Conservation (phyloP, 2,113 vertebrate species). For the Pandion haliaetus region DNA sequence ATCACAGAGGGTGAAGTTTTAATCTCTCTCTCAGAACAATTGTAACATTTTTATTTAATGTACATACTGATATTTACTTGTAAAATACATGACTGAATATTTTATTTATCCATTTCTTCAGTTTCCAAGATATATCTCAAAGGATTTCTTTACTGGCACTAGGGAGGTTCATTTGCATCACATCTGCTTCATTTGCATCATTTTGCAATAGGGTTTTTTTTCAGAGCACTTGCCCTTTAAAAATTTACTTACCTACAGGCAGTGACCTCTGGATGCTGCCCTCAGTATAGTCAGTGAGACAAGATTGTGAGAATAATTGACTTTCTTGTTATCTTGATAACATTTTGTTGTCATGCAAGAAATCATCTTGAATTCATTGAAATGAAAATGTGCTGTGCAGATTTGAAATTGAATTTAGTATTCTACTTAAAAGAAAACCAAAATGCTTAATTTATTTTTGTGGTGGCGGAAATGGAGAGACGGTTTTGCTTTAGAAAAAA, state of each 20-base stretch:
- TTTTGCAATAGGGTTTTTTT: background rate
- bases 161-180: background rate
- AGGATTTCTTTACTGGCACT: background rate
- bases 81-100: background rate
- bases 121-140: background rate
- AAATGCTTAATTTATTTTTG: background rate
- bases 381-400: background rate
- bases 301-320: background rate
- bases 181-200: background rate
- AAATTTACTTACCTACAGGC: background rate
- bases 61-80: background rate
- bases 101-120: background rate
- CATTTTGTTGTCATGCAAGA: background rate
- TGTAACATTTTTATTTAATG: background rate
- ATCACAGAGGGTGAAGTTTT: background rate
- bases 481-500: background rate
- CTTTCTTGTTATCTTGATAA: background rate
- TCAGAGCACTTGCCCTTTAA: background rate
- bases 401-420: background rate
- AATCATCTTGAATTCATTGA: background rate
- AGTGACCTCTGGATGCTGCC: background rate
- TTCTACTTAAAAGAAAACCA: background rate
- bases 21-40: background rate
- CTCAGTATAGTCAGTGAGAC: background rate
- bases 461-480: background rate